A percentile compares a stretch with the other conserved stretches of the same genome.
These are phyloP conservation scores for Listrodromus nycthemerus DNA, from an alignment of 2,888 invertebrate genomes.

Conservation along the genomic window DNA sequence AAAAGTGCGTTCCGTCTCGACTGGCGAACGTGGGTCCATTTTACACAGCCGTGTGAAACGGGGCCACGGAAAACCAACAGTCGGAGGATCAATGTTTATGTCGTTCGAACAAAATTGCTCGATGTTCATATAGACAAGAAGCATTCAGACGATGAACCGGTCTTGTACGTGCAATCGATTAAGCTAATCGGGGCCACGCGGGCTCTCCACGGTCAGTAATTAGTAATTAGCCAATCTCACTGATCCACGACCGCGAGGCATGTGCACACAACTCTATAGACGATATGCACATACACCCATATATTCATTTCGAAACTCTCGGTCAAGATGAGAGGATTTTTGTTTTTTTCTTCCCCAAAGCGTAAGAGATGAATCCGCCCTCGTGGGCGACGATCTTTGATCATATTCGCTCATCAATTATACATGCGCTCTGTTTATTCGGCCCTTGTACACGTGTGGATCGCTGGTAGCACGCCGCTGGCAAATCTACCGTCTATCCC, in stretches of 20 bases:
- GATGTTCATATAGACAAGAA: conserved; percentile 28
- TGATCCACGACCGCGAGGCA: not conserved
- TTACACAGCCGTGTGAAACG: not conserved
- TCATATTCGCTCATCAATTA: conserved; percentile 66
- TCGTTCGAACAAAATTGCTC: conserved; percentile 53
- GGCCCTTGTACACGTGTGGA: conserved; percentile 47
- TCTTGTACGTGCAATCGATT: conserved; percentile 58
- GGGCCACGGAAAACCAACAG: conserved; percentile 13
- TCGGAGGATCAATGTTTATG: conserved; percentile 46
- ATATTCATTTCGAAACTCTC: conserved; percentile 1
- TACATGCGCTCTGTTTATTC: conserved; percentile 64
- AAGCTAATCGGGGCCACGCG: conserved; percentile 56
- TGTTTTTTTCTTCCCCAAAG: not conserved
- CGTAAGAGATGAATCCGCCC: conserved; percentile 24
- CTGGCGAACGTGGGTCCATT: too few species aligned
- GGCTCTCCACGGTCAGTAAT: conserved; percentile 48
- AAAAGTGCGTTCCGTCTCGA: too few species aligned
- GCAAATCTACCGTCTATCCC: conserved; percentile 75
- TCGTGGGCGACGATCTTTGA: conserved; percentile 51
- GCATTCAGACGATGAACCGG: conserved; percentile 68
- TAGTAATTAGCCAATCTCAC: conserved; percentile 55
- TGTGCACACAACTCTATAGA: not conserved
- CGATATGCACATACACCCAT: not conserved
- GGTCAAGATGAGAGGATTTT: conserved; percentile 20
- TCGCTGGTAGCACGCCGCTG: conserved; percentile 20